A percentile compares a stretch with the other conserved stretches of the same genome.
Conservation (phyloP, 2,113 vertebrate genomes). For the Corythoichthys intestinalis region DNA sequence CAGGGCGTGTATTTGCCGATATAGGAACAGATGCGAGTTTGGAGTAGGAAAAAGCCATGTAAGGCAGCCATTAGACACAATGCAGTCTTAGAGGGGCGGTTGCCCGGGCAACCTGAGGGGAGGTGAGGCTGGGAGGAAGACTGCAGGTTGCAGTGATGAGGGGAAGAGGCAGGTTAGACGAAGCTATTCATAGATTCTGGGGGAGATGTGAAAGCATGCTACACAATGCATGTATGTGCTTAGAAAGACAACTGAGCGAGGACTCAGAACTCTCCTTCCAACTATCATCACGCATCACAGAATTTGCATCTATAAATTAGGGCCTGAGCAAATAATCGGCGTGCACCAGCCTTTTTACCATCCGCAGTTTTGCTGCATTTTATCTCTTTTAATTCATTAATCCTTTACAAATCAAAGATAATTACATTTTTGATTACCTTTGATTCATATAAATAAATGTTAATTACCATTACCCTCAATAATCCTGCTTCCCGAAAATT, state of each 20-base stretch:
- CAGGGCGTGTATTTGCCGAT: constrained; percentile 19
- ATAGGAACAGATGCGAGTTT: constrained; percentile 36
- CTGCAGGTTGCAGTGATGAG: constrained; percentile 43
- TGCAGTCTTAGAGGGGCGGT: constrained; percentile 69
- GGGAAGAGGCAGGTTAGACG: constrained; percentile 27
- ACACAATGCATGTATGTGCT: background rate
- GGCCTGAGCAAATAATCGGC: too few relatives aligned
- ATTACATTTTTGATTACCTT: too few relatives aligned
- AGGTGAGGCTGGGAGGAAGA: constrained; percentile 69
- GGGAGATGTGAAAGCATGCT: constrained; percentile 8
- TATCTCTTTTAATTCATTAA: background rate
- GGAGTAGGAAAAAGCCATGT: constrained; percentile 58
- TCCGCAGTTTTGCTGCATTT: background rate
- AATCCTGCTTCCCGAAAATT: too few relatives aligned
- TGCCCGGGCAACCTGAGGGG: constrained; percentile 73
- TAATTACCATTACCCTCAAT: too few relatives aligned
- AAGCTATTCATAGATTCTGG: constrained; percentile 9
- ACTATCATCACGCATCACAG: background rate
- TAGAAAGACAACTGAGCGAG: background rate
- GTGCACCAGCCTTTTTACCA: too few relatives aligned
- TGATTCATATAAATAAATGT: too few relatives aligned
- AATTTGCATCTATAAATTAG: background rate
- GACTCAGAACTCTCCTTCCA: background rate
- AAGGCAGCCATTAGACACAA: constrained; percentile 68
- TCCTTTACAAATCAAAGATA: background rate